A percentile compares a stretch with the other conserved stretches of the same genome.
phyloP scores from a whole-genome alignment of 2,797 vertebrate species.

The Pantherophis vulpinus region DNA sequence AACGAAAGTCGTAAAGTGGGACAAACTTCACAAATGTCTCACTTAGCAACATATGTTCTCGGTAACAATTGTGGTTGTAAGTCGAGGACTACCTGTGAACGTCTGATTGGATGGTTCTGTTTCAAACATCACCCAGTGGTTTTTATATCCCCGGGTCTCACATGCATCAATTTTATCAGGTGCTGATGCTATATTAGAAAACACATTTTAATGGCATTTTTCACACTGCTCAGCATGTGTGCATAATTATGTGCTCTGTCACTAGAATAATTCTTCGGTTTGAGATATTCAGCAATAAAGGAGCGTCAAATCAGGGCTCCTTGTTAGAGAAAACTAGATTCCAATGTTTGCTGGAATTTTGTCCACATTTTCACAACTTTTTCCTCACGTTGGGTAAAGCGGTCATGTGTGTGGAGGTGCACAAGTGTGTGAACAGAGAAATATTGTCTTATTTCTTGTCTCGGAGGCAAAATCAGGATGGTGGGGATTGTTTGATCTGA shows the following conservation, averaged over 20 bases:
- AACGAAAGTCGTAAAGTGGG: too few relatives aligned
- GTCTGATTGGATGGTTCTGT: not conserved
- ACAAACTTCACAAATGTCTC: too few relatives aligned
- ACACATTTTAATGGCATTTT: too few relatives aligned
- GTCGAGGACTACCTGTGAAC: too few relatives aligned
- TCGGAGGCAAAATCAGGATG: conserved; percentile 1
- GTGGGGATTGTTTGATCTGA: conserved; percentile 7
- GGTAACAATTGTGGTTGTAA: too few relatives aligned
- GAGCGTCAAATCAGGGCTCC: not conserved
- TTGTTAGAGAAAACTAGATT: fast-evolving
- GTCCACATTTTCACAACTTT: not conserved
- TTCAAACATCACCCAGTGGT: not conserved
- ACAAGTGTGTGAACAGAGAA: not conserved
- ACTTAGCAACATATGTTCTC: too few relatives aligned
- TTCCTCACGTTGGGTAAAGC: not conserved
- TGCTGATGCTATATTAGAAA: not conserved
- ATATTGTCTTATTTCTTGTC: not conserved
- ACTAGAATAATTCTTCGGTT: not conserved
- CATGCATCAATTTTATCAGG: not conserved
- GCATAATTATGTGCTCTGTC: too few relatives aligned
- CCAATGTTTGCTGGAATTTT: conserved; percentile 1
- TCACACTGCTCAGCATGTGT: not conserved
- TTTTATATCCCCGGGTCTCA: not conserved
- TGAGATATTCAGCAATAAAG: fast-evolving
- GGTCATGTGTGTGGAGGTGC: not conserved